phyloP scores from a whole-genome alignment of 2,113 vertebrate species.

The Dicerorhinus sumatrensis region DNA sequence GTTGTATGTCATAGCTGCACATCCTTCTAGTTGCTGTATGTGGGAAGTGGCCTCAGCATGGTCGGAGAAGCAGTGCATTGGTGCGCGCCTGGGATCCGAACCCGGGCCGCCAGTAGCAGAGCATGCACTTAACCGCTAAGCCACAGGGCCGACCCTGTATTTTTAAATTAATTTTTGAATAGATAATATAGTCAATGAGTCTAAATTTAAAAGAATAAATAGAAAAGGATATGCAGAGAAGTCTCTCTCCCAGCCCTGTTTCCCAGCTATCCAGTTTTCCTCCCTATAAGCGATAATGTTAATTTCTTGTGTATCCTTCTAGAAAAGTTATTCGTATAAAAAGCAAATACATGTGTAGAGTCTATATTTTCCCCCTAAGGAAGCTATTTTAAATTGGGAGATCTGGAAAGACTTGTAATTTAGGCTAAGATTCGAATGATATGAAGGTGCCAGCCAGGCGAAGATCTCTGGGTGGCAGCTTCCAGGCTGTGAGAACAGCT shows the following conservation, averaged over 20 bases:
- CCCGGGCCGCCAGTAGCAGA: no score
- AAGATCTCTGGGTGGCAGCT: slow-evolving; percentile 25
- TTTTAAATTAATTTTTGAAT: slow-evolving; percentile 55
- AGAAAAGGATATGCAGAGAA: slow-evolving; percentile 36
- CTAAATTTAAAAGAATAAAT: slow-evolving; percentile 27
- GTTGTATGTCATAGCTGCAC: no score
- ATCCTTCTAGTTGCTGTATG: no score
- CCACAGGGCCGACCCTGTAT: neutral
- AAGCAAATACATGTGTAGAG: slow-evolving; percentile 27
- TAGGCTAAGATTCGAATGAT: slow-evolving; percentile 31
- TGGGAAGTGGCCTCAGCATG: no score
- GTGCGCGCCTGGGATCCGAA: no score
- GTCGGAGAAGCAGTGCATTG: no score
- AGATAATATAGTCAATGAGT: slow-evolving; percentile 45
- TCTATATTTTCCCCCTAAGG: neutral
- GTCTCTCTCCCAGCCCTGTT: neutral
- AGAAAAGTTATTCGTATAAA: slow-evolving; percentile 51
- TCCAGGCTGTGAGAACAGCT: neutral
- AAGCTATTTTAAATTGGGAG: slow-evolving; percentile 64
- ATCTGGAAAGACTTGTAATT: slow-evolving; percentile 48
- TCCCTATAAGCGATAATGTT: slow-evolving; percentile 17
- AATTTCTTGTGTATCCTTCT: slow-evolving; percentile 50
- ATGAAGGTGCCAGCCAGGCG: neutral
- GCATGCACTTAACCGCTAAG: no score
- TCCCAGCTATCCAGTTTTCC: slow-evolving; percentile 27